Percentiles rank a stretch among this genome's conserved stretches.
phyloP scores from a whole-genome alignment of 1,140 invertebrate genomes.

The Drosophila nikananu region DNA sequence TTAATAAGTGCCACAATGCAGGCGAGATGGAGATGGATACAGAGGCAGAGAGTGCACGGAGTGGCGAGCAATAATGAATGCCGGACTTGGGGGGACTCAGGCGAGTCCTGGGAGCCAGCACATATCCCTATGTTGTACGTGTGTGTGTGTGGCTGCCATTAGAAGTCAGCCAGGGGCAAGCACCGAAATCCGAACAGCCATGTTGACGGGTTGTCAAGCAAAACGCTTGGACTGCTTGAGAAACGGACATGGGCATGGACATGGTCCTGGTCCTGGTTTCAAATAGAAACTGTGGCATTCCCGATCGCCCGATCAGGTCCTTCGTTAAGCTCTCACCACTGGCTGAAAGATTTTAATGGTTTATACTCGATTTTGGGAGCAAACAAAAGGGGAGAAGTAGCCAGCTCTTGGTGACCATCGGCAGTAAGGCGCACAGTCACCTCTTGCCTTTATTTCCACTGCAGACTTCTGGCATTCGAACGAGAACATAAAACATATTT shows the following conservation, averaged over 20 bases:
- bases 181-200: slow-evolving; percentile 50
- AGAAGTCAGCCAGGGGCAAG: slow-evolving; percentile 58
- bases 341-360: not conserved
- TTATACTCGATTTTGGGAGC: not conserved
- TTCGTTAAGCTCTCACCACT: not conserved
- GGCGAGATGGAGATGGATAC: slow-evolving; percentile 23
- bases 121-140: slow-evolving; percentile 2
- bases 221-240: slow-evolving; percentile 35
- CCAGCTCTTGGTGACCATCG: too few relatives aligned
- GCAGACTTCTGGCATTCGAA: slow-evolving; percentile 31
- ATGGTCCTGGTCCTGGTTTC: slow-evolving; percentile 4
- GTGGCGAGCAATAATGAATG: slow-evolving; percentile 65
- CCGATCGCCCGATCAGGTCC: not conserved
- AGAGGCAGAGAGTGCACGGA: slow-evolving; percentile 26
- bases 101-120: slow-evolving; percentile 9
- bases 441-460: slow-evolving; percentile 26
- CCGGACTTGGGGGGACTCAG: slow-evolving; percentile 14
- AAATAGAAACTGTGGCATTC: slow-evolving; percentile 8
- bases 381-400: too few relatives aligned
- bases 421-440: too few relatives aligned
- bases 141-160: slow-evolving; percentile 35
- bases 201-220: slow-evolving; percentile 63
- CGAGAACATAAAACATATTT: slow-evolving; percentile 58
- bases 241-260: slow-evolving; percentile 27
- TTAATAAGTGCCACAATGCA: slow-evolving; percentile 83